phyloP scores from a whole-genome alignment of 2,888 invertebrate species.

The Meganola albula region DNA sequence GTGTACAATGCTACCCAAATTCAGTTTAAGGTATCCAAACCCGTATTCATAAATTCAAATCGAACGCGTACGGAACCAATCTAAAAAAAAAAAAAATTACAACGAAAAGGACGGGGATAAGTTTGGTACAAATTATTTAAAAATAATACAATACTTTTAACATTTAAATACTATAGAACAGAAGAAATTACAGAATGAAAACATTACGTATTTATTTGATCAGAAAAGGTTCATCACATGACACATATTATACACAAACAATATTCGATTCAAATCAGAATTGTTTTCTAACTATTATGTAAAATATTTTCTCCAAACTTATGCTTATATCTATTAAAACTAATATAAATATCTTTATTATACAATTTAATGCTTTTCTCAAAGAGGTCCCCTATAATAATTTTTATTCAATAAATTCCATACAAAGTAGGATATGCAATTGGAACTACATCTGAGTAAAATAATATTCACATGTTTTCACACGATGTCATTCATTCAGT shows the following conservation, averaged over 20 bases:
- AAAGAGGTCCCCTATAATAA: conserved; percentile 29
- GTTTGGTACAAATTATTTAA: conserved; percentile 17
- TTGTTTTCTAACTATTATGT: conserved; percentile 60
- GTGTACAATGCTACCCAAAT: no score
- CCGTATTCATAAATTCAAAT: no score
- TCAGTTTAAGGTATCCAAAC: no score
- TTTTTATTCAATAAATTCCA: no score
- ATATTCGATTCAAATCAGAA: conserved; percentile 46
- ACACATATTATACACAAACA: conserved; percentile 47
- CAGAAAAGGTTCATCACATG: conserved; percentile 36
- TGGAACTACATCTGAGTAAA: no score
- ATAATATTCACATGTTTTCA: no score
- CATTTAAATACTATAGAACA: conserved; percentile 15
- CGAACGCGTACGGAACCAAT: no score
- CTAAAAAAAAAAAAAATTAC: conserved; percentile 24
- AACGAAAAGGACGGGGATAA: conserved; percentile 53
- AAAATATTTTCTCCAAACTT: conserved; percentile 51
- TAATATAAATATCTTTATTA: conserved; percentile 24
- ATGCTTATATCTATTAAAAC: conserved; percentile 25
- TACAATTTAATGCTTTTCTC: conserved; percentile 25
- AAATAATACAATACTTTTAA: conserved; percentile 11
- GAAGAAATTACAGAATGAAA: conserved; percentile 13
- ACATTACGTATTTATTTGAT: conserved; percentile 26
- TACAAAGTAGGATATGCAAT: conserved; percentile 16
- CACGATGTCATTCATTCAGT: no score